phyloP scores from a whole-genome alignment of 2,888 invertebrate species.

The Eubasilissa splendida region DNA sequence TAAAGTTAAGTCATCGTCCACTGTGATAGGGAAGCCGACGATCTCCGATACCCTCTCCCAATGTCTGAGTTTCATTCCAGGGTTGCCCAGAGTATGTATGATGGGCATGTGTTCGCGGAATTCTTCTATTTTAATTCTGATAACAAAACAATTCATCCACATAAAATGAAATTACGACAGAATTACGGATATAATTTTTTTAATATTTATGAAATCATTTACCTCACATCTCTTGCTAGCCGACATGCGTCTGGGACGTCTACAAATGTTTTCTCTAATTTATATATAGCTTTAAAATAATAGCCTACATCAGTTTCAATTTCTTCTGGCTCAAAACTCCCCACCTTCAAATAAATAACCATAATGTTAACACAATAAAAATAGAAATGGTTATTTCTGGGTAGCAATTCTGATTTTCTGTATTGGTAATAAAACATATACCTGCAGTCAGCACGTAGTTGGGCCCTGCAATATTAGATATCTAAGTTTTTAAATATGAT shows the following conservation, averaged over 20 bases:
- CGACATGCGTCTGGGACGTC: constrained; percentile 82
- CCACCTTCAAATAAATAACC: constrained; percentile 73
- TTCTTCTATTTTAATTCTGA: constrained; percentile 83
- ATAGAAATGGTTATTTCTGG: neutral
- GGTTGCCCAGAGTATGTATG: constrained; percentile 94
- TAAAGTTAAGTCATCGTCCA: constrained; percentile 86
- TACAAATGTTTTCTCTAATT: constrained; percentile 89
- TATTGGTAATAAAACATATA: no score
- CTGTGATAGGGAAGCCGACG: constrained; percentile 92
- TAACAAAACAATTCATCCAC: constrained; percentile 53
- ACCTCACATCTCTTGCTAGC: constrained; percentile 77
- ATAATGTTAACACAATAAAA: neutral
- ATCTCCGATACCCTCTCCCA: constrained; percentile 97
- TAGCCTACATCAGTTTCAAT: constrained; percentile 87
- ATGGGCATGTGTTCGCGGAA: constrained; percentile 93
- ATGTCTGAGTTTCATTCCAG: constrained; percentile 91
- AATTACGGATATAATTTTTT: neutral
- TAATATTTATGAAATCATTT: constrained; percentile 9
- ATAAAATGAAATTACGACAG: neutral
- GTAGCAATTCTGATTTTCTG: no score
- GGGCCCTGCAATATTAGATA: no score
- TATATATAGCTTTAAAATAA: constrained; percentile 83
- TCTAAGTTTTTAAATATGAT: no score
- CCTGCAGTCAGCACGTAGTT: no score
- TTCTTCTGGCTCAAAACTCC: constrained; percentile 88